phyloP scores from a whole-genome alignment of 2,113 vertebrate genomes.

The Thinocorus orbignyianus region DNA sequence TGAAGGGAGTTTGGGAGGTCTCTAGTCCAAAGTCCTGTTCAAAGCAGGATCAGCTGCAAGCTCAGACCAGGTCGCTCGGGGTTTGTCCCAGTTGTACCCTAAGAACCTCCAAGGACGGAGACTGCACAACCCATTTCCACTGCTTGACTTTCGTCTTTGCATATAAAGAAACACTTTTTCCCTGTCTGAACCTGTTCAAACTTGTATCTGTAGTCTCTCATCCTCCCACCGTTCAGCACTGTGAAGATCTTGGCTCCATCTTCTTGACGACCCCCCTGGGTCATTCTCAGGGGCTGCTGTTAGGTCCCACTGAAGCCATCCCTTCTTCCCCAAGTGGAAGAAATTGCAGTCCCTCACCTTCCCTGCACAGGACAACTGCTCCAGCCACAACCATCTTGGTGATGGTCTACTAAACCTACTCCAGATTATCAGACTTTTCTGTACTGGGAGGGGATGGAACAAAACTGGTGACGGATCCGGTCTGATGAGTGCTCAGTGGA shows the following conservation, averaged over 20 bases:
- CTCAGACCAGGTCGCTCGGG: neutral
- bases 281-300: neutral
- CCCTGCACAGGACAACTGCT: neutral
- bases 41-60: neutral
- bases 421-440: neutral
- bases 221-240: neutral
- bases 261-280: neutral
- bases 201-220: neutral
- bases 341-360: neutral
- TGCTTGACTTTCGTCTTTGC: neutral
- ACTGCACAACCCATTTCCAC: neutral
- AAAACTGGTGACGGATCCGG: neutral
- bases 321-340: neutral
- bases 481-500: neutral
- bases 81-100: neutral
- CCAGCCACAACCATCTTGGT: neutral
- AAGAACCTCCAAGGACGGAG: neutral
- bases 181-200: neutral
- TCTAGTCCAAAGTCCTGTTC: neutral
- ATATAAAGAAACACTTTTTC: too few relatives aligned
- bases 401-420: neutral
- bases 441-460: neutral
- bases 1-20: neutral
- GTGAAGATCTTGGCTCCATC: neutral
- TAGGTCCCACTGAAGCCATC: neutral